These are phyloP conservation scores for Tupiocoris notatus DNA, from an alignment of 2,888 invertebrate species.

Conservation along the genomic window DNA sequence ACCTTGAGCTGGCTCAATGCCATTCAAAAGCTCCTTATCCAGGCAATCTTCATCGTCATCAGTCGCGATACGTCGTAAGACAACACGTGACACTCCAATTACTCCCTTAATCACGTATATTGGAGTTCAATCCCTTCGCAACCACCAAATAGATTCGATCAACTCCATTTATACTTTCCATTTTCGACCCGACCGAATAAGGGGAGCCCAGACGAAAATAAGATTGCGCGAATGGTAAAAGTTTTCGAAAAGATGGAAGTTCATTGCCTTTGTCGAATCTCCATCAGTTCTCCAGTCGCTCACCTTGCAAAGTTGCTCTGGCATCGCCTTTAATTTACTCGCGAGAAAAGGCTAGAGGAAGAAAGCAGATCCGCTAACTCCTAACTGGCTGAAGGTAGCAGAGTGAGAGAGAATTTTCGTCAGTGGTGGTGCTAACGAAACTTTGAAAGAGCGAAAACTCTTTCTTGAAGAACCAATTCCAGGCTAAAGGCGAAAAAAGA, in stretches of 20 bases:
- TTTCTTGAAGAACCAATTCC: constrained; percentile 12
- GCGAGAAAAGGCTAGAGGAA: neutral
- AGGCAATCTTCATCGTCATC: too few relatives aligned
- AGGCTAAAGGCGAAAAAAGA: constrained; percentile 9
- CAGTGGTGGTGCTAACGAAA: constrained; percentile 28
- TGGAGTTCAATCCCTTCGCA: too few relatives aligned
- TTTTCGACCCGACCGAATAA: too few relatives aligned
- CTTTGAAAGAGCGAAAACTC: constrained; percentile 12
- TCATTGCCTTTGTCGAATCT: neutral
- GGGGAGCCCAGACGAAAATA: neutral
- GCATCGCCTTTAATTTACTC: neutral
- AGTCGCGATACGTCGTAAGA: too few relatives aligned
- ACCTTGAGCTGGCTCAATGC: too few relatives aligned
- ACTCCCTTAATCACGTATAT: too few relatives aligned
- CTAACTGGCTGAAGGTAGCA: neutral
- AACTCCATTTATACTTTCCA: too few relatives aligned
- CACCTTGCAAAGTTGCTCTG: neutral
- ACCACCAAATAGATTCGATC: too few relatives aligned
- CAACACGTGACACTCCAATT: too few relatives aligned
- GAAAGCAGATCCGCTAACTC: neutral
- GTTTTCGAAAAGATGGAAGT: neutral
- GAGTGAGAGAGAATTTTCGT: neutral
- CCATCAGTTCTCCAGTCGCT: neutral
- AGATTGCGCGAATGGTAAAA: neutral
- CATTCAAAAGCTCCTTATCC: too few relatives aligned